Evolutionary conservation across 1,140 invertebrate species (phyloP), one percentile per base, ranked within the genome.

Genomic region (Zaprionus africanus): DNA sequence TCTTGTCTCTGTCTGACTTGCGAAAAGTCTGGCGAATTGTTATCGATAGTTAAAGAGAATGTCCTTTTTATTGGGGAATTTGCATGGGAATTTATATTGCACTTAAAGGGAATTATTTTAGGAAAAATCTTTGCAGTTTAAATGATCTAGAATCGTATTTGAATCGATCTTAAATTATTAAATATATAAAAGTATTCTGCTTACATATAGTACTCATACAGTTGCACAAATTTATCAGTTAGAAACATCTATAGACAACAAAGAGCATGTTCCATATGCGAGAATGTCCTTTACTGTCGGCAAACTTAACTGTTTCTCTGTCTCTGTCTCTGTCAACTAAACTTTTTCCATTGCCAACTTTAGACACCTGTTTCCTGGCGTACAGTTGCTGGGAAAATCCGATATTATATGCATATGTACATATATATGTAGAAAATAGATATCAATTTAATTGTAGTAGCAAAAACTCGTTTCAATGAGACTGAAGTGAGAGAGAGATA

Each of bases 1-100:
- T 64, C 13, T 56, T 28, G 7, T 24, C 38, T 26, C 26, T 56
- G 7, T 15, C 12, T 15, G 36, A 22, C 51, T 46, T 61, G 19
- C 24, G 9, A 60, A 38, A 9, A 15, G 19, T 22, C 34, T 59
- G 46, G 13, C 19, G 19, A 13, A 38, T 13, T 15, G 15, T 62
- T 69, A 54, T 62, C 58, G 56, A 53, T 51, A 36, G 36, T 15
- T 46, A 46, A 17, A 17, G 7, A 17, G n/a, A 7, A 46, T 13
- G 13, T 19, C 22, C 4, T 13, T 34, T 13, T 31, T 17, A 19
- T 22, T 22, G 22, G 22, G 22, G 22, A 22, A 22, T 22, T 17
- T 34, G 2, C 15, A 5, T 3, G 31, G 31, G 12, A 38, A 12
- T 19, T 34, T 19, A 17, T 17, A 57, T 17, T 34, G 15, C 15